Evolutionary conservation across 1,140 invertebrate species (phyloP).

Genomic region (Hestina assimilis): DNA sequence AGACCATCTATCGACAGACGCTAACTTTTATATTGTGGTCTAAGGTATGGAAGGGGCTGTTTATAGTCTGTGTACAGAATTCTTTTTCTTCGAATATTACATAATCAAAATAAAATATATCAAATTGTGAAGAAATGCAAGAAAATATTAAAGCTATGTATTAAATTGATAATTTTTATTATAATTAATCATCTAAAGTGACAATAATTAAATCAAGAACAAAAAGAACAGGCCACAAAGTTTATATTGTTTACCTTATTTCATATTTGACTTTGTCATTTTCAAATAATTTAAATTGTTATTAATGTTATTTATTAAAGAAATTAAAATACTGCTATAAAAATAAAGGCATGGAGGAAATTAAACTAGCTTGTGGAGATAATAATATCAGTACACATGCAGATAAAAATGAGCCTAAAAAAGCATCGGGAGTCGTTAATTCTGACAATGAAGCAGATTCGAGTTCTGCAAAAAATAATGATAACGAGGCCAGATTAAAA

Average conservation of each 20-base stretch:
- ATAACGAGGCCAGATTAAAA: slow-evolving; percentile 54
- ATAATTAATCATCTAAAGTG: too few relatives aligned
- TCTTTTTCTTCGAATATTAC: too few relatives aligned
- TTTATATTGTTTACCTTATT: not conserved
- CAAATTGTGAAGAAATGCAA: too few relatives aligned
- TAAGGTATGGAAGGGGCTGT: too few relatives aligned
- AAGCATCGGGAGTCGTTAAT: not conserved
- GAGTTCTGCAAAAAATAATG: slow-evolving; percentile 23
- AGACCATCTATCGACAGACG: too few relatives aligned
- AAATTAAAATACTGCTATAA: not conserved
- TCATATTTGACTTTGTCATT: not conserved
- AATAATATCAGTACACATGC: not conserved
- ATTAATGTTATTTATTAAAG: not conserved
- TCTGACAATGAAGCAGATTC: slow-evolving; percentile 18
- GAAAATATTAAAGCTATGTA: too few relatives aligned
- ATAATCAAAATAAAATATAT: too few relatives aligned
- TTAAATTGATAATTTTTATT: too few relatives aligned
- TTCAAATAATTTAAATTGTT: not conserved
- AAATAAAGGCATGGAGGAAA: slow-evolving; percentile 8
- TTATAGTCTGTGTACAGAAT: too few relatives aligned
- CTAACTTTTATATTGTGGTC: too few relatives aligned
- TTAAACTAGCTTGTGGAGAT: slow-evolving; percentile 15
- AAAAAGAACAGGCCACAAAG: too few relatives aligned
- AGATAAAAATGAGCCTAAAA: not conserved
- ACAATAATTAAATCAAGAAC: too few relatives aligned